Evolutionary conservation across 1,140 invertebrate genomes (phyloP).

Genomic region (Penaeus indicus): DNA sequence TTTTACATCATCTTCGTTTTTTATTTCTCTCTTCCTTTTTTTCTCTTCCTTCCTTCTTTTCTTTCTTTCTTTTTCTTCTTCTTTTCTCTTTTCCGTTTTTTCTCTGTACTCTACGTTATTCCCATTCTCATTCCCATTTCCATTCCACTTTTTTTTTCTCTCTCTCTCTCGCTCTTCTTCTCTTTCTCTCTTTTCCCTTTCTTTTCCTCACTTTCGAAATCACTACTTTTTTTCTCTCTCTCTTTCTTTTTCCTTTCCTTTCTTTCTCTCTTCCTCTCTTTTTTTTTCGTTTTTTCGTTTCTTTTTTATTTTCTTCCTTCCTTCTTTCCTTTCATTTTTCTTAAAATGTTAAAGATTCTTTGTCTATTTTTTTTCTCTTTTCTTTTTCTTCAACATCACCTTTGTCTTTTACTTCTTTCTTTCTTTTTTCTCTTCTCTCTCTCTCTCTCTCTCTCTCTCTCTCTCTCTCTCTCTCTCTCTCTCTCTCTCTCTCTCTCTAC

Average conservation of each 20-base stretch:
- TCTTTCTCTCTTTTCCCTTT: background rate
- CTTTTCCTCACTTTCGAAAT: background rate
- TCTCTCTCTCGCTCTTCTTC: background rate
- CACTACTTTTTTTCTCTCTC: constrained; percentile 2
- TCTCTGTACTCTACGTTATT: too few species aligned
- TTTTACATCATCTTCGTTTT: background rate
- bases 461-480: background rate
- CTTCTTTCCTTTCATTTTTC: background rate
- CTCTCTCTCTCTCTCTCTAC: too few species aligned
- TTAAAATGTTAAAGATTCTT: background rate
- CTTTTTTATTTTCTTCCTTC: too few species aligned
- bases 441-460: background rate
- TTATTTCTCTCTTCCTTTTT: background rate
- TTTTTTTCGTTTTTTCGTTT: background rate
- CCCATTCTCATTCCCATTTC: too few species aligned
- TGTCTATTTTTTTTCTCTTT: background rate
- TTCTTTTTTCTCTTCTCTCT: background rate
- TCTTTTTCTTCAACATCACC: background rate
- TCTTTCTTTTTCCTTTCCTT: too few species aligned
- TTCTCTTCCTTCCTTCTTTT: background rate
- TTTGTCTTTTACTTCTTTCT: background rate
- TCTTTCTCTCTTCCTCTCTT: background rate
- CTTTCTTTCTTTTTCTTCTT: background rate
- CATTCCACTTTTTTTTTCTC: background rate
- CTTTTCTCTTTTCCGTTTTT: too few species aligned